Base-by-base conservation (phyloP, 2,888 invertebrate species). In the Pelosia muscerda region DNA sequence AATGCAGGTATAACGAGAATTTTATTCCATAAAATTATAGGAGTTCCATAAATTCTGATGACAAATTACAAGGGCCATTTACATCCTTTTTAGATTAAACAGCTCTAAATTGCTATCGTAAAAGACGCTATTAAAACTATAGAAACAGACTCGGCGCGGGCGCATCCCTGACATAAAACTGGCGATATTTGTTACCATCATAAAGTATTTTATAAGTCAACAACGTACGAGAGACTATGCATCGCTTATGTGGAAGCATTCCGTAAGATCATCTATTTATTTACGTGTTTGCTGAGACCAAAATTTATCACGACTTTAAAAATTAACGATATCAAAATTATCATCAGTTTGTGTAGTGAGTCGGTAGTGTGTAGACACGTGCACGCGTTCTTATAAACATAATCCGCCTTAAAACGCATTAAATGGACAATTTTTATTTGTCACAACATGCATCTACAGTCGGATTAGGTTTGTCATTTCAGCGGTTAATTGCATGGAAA, bases 181-280 rank as follows among this genome's bases (percentile, higher is more conserved):
- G 72, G 75, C 82, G 77, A 84, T 88, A 88, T 90, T 91, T 89
- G 90, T 88, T 85, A 81, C 85, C 82, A 79, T 81, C 86, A 82
- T 90, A 91, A 91, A 89, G 79, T 78, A 84, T 85, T 87, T 88
- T 86, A 86, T 86, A 84, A 83, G 81, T 85, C 79, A 83, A 77
- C 84, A 72, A 72, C 78, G 69, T 66, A 70, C 69, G 72, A 76
- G 80, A 80, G 78, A 84, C 82, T 77, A 79, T 77, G 77, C 80
- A 84, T 80, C 73, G 68, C 79, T 76, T 78, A 79, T 80, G 79
- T 71, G 70, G 81, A 79, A 80, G 79, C 79, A 76, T 85, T 82
- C 83, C 77, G 78, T 79, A 81, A 80, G 78, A 85, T 86, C 78
- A 84, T 84, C 84, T 77, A 72, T 71, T 79, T 81, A 84, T 87